phyloP scores from a whole-genome alignment of 2,113 vertebrate genomes.

The Cathartes aura region DNA sequence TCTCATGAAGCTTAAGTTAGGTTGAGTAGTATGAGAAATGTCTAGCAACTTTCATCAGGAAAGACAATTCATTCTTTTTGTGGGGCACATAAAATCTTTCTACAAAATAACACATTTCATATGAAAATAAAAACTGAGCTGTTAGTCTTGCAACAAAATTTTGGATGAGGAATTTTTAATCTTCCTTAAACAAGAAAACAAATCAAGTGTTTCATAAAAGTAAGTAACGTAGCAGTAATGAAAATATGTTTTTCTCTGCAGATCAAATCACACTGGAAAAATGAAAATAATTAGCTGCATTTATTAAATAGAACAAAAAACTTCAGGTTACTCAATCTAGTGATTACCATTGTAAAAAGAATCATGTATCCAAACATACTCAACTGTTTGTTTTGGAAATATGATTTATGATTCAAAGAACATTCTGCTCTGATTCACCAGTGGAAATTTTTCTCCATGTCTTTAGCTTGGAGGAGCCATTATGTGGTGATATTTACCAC shows the following conservation, averaged over 20 bases:
- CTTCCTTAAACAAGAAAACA: not conserved
- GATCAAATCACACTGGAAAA: not conserved
- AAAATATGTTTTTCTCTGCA: not conserved
- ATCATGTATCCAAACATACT: not conserved
- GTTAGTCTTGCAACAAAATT: not conserved
- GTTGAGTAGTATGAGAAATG: not conserved
- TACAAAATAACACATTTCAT: not conserved
- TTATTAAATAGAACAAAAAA: not conserved
- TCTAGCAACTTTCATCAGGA: not conserved
- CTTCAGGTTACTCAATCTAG: not conserved
- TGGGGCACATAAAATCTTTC: not conserved
- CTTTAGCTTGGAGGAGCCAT: not conserved
- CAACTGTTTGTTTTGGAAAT: conserved; percentile 2
- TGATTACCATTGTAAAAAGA: not conserved
- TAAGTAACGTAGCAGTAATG: not conserved
- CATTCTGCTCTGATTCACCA: not conserved
- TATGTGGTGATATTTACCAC: not conserved
- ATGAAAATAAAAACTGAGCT: not conserved
- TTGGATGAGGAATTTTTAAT: not conserved
- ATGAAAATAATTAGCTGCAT: not conserved
- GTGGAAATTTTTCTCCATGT: not conserved
- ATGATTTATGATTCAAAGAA: not conserved
- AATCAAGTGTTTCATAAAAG: not conserved
- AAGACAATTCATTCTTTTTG: not conserved
- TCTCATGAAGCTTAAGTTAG: not conserved